Base-by-base conservation (phyloP, 2,888 invertebrate genomes). In the Epirrhoe alternata region DNA sequence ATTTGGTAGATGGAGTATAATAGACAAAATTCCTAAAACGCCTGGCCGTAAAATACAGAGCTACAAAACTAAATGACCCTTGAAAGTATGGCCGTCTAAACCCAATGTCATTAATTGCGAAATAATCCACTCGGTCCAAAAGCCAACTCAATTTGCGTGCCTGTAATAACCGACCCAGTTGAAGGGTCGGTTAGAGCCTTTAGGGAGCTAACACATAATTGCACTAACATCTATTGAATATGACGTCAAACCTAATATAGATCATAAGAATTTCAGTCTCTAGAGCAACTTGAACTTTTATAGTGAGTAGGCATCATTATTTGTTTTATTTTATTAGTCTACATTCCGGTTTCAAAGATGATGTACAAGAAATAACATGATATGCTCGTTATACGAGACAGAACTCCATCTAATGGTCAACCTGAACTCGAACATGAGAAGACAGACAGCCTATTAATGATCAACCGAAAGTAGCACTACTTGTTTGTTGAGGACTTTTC, bases 161-260 rank as follows among this genome's bases (percentile, higher is more conserved):
- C 68, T 65, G 64, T 69, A 67, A 67, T 69, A 70, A 67, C 67
- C 56, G 56, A 64, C 61, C 66, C 61, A 51, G 66, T 67, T 66
- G 65, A 70, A 64, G 66, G 60, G 67, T 59, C 62, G 31, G 66
- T 51, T 54, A 31, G 17, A 35, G 57, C 61, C 72, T 67, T 64
- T 64, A 57, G 70, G 70, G 72, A 70, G 70, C 67, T 65, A 64
- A 57, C 70, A 69, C 67, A 66, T 72, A 72, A 70, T 72, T 72
- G 65, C 67, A 70, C 66, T 63, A 52, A 54, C 61, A 57, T 49
- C 59, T 64, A 68, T 68, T 63, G 55, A 60, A 69, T 68, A 69
- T 75, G 73, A 72, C 64, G 64, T 67, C 72, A 70, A 50, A 49
- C 47, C 51, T 42, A 4, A 42, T 47, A 45, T 56, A 31, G 42